Percentiles rank a stretch among this genome's conserved stretches.
Evolutionary conservation across 2,888 invertebrate species (phyloP).

Genomic region (Torymus aiolomorphi): DNA sequence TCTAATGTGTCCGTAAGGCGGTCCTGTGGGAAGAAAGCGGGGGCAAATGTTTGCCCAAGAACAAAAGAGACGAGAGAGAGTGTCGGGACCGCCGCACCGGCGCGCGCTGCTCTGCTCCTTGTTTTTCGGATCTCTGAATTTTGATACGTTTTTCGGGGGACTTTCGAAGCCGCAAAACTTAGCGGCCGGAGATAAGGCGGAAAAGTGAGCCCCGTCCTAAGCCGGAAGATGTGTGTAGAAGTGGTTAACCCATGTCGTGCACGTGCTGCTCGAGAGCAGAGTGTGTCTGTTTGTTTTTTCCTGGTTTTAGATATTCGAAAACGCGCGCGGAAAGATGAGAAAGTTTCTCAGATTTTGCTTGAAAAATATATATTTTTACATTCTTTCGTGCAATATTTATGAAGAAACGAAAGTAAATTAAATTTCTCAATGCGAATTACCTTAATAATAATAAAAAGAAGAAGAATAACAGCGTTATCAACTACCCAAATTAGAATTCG

Average conservation of each 20-base stretch:
- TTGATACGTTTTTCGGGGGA: constrained; percentile 67
- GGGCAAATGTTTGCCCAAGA: constrained; percentile 70
- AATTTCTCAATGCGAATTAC: no score
- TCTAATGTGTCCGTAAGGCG: constrained; percentile 40
- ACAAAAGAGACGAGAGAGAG: constrained; percentile 60
- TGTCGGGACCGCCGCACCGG: constrained; percentile 43
- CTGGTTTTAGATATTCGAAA: no score
- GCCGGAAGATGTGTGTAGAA: constrained; percentile 21
- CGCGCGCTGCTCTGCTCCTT: constrained; percentile 59
- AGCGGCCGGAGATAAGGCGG: constrained; percentile 8
- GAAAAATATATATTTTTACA: no score
- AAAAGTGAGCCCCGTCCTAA: constrained; percentile 23
- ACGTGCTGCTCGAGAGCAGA: neutral
- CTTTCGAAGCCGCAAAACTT: constrained; percentile 20
- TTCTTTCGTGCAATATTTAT: no score
- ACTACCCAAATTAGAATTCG: no score
- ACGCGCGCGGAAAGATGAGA: neutral
- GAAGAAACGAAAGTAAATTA: no score
- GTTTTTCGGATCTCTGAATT: constrained; percentile 65
- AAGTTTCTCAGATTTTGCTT: neutral
- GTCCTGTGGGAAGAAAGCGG: constrained; percentile 57
- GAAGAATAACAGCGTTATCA: no score
- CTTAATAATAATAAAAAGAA: no score
- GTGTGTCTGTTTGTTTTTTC: no score
- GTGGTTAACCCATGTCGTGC: neutral